A percentile compares a stretch with the other conserved stretches of the same genome.
Conservation (phyloP, 1,140 invertebrate genomes). For the Sminthurides bifidus region DNA sequence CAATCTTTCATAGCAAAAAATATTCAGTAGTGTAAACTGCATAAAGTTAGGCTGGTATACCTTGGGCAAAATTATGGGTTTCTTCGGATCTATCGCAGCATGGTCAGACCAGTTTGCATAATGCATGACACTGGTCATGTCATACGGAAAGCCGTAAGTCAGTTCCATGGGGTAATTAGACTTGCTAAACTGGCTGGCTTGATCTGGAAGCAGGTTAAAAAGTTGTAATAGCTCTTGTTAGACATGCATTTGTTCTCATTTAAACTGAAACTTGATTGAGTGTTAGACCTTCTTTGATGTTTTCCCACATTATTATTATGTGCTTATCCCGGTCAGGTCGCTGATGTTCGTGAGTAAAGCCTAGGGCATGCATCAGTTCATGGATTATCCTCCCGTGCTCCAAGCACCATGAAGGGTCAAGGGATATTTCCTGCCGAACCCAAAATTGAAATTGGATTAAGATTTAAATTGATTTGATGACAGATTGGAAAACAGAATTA, state of each 20-base stretch:
- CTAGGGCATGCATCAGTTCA: conserved; percentile 45
- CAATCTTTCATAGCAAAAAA: background rate
- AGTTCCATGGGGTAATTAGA: background rate
- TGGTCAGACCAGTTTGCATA: conserved; percentile 40
- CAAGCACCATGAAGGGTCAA: too few species aligned
- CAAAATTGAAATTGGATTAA: too few species aligned
- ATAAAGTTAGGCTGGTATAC: background rate
- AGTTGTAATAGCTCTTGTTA: background rate
- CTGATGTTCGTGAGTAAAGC: conserved; percentile 46
- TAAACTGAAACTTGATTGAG: too few species aligned
- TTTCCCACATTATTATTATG: conserved; percentile 42
- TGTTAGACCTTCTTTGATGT: too few species aligned
- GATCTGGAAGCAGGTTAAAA: background rate
- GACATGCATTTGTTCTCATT: background rate
- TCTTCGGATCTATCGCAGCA: background rate
- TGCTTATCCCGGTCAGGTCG: conserved; percentile 43
- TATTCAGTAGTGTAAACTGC: background rate
- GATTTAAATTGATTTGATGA: too few species aligned
- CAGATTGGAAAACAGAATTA: too few species aligned
- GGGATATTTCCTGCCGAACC: too few species aligned
- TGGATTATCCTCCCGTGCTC: conserved; percentile 43
- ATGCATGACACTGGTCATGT: conserved; percentile 36
- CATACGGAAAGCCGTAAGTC: conserved; percentile 19
- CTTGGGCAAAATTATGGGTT: conserved; percentile 3
- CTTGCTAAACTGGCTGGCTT: conserved; percentile 1